phyloP scores from a whole-genome alignment of 2,113 vertebrate genomes.

The Ifrita kowaldi region DNA sequence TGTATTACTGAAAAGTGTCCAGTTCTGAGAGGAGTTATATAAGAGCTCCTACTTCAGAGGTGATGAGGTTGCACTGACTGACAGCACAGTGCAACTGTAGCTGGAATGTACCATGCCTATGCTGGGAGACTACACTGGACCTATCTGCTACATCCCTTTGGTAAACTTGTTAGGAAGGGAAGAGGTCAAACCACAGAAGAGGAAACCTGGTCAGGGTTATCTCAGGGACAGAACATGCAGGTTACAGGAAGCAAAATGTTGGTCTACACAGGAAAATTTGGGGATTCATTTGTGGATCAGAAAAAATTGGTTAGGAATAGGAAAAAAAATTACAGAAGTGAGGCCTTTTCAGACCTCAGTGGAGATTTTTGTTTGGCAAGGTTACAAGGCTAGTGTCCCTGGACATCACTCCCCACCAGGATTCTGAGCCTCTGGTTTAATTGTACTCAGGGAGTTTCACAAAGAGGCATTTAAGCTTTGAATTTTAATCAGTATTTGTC shows the following conservation, averaged over 20 bases:
- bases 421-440: constrained; percentile 77
- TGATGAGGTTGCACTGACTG: not conserved
- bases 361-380: constrained; percentile 35
- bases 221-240: constrained; percentile 61
- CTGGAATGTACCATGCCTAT: constrained; percentile 54
- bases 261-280: not conserved
- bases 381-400: constrained; percentile 68
- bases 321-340: not conserved
- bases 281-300: not conserved
- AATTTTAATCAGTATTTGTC: constrained; percentile 45
- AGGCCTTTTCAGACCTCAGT: not conserved
- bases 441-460: constrained; percentile 80
- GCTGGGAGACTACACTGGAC: constrained; percentile 54
- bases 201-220: constrained; percentile 64
- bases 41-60: not conserved
- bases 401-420: constrained; percentile 67
- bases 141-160: not conserved
- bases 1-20: not conserved
- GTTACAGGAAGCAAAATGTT: not conserved
- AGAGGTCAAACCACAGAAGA: constrained; percentile 58
- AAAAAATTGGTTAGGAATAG: not conserved
- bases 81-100: not conserved
- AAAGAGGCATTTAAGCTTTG: constrained; percentile 72
- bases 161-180: constrained; percentile 6
- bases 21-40: not conserved